Evolutionary conservation across 2,797 vertebrate species (phyloP), one percentile per base, ranked within the genome.

Genomic region (Sebastes umbrosus): DNA sequence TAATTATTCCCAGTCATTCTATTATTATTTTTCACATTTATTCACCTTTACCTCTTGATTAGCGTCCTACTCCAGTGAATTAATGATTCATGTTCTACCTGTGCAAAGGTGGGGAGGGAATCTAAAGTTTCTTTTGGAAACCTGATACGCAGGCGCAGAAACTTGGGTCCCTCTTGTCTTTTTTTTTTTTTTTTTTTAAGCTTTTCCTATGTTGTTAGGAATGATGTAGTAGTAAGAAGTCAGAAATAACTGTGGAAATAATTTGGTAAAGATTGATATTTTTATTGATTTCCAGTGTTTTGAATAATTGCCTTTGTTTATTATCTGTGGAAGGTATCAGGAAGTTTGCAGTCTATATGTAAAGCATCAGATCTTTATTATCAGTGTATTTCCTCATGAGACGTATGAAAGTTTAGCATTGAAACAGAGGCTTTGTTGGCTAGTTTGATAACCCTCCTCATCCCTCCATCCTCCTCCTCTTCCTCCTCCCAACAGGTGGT

Each of bases 51-150:
- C 27, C 68, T 31, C 22, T 77, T 58, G 36, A 71, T 80, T 36
- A 63, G 29, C 1, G 1, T 20, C 43, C 52, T 39, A 58, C 29
- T 72, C 9, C 4, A 9, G 55, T 32, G 31, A 89, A 93, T 94
- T 27, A 94, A 94, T 92, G 74, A 95, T 94, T 94, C 73, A 93
- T 92, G 82, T 91, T 74, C 73, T 39, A 81, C 77, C 87, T 79
- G 81, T 25, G 59, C 74, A 72, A 75, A 83, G 85, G 74, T 67
- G 77, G 84, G 73, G 78, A 73, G 72, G 68, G 80, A 82, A 90
- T 87, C 86, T 96, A 89, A 91, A 93, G 93, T 96, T 95, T 90
- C 95, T 88, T 81, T 75, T 73, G 0, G 95, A 88, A 93, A 95
- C 89, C 67, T 55, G 92, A 95, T 62, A 89, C 88, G 59, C 32